Evolutionary conservation across 2,888 invertebrate species (phyloP).

Genomic region (Sphecodes monilicornis): DNA sequence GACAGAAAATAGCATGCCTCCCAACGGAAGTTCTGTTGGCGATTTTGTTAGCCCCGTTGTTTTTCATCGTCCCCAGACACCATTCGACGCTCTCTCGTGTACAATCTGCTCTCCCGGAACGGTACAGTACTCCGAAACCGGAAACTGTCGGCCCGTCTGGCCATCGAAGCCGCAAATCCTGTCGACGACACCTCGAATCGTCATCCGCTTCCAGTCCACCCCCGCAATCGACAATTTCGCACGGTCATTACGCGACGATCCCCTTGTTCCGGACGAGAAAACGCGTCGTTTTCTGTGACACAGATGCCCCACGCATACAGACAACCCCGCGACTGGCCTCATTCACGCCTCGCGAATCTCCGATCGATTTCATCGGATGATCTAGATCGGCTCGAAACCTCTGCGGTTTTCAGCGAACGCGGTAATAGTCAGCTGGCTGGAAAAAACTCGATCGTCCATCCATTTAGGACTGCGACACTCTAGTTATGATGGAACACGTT

Average conservation of each 20-base stretch:
- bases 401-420: neutral
- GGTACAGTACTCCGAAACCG: neutral
- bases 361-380: neutral
- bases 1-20: neutral
- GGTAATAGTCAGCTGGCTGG: neutral
- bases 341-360: neutral
- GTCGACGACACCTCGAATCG: conserved; percentile 17
- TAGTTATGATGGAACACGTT: neutral
- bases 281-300: conserved; percentile 6
- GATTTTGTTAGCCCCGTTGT: neutral
- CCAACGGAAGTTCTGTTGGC: neutral
- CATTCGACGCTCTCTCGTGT: neutral
- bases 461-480: neutral
- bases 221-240: neutral
- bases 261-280: conserved; percentile 3
- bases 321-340: neutral
- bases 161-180: conserved; percentile 7
- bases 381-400: neutral
- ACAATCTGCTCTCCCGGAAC: neutral
- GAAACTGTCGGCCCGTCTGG: neutral
- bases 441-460: neutral
- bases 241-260: neutral
- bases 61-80: neutral
- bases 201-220: neutral
- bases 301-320: neutral